phyloP scores from a whole-genome alignment of 2,113 vertebrate species.

The Lanius collurio region DNA sequence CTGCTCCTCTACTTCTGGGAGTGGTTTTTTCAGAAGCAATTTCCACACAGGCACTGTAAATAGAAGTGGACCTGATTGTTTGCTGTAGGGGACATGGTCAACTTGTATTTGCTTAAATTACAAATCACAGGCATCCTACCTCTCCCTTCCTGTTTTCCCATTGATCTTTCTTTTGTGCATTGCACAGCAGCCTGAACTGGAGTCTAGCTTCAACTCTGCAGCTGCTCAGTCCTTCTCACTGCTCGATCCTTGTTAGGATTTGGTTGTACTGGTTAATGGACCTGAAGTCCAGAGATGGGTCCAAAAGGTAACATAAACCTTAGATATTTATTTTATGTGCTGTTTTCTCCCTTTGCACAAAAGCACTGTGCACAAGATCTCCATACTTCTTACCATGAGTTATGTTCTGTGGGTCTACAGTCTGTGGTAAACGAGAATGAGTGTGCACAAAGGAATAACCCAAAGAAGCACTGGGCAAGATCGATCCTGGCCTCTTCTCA shows the following conservation, averaged over 20 bases:
- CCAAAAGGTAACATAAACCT: not conserved
- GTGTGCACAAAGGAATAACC: not conserved
- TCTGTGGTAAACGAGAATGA: not conserved
- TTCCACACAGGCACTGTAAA: not conserved
- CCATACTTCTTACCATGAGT: not conserved
- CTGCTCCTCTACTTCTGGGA: not conserved
- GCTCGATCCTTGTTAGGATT: not conserved
- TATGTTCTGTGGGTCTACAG: not conserved
- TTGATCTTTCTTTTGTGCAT: not conserved
- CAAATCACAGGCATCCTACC: not conserved
- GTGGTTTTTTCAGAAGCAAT: not conserved
- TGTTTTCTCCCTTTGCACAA: not conserved
- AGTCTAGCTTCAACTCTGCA: not conserved
- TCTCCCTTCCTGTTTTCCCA: not conserved
- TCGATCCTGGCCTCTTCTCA: not conserved
- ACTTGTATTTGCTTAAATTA: constrained; percentile 2
- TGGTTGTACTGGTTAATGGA: not conserved
- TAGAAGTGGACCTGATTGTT: not conserved
- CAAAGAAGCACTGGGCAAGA: not conserved
- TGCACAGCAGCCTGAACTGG: not conserved
- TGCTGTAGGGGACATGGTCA: not conserved
- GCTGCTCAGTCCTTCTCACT: not conserved
- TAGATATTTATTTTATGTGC: not conserved
- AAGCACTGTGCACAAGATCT: not conserved
- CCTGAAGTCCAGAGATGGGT: not conserved